phyloP scores from a whole-genome alignment of 1,140 invertebrate species.

The Eurosta solidaginis region DNA sequence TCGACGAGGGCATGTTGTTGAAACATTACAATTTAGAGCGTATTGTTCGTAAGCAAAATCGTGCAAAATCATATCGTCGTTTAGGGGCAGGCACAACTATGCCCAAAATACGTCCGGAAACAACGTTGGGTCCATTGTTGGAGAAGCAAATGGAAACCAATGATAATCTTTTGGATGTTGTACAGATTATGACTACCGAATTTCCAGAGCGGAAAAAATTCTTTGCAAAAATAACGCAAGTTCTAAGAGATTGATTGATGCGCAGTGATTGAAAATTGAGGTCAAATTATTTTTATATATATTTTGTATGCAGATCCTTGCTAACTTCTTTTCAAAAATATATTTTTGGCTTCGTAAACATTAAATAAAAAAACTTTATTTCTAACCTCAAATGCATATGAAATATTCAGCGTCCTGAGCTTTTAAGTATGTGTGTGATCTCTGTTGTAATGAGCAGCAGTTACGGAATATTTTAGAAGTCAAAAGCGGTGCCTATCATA shows the following conservation, averaged over 20 bases:
- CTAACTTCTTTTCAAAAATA: no score
- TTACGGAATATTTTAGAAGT: no score
- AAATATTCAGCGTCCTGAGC: no score
- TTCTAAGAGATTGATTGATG: constrained; percentile 57
- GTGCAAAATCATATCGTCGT: constrained; percentile 63
- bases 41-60: constrained; percentile 66
- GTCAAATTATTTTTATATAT: no score
- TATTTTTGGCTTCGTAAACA: no score
- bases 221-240: constrained; percentile 63
- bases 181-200: constrained; percentile 63
- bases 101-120: constrained; percentile 61
- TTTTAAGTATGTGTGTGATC: no score
- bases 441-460: no score
- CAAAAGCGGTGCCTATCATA: no score
- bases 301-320: no score
- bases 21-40: constrained; percentile 65
- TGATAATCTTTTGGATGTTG: constrained; percentile 61
- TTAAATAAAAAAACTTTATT: background rate
- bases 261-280: no score
- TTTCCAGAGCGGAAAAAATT: constrained; percentile 64
- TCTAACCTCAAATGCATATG: no score
- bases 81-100: constrained; percentile 62
- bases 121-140: constrained; percentile 59
- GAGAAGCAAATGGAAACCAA: constrained; percentile 63
- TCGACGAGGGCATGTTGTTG: constrained; percentile 55